Evolutionary conservation across 2,113 vertebrate species (phyloP), one percentile per base, ranked within the genome.

Genomic region (Neogobius melanostomus): DNA sequence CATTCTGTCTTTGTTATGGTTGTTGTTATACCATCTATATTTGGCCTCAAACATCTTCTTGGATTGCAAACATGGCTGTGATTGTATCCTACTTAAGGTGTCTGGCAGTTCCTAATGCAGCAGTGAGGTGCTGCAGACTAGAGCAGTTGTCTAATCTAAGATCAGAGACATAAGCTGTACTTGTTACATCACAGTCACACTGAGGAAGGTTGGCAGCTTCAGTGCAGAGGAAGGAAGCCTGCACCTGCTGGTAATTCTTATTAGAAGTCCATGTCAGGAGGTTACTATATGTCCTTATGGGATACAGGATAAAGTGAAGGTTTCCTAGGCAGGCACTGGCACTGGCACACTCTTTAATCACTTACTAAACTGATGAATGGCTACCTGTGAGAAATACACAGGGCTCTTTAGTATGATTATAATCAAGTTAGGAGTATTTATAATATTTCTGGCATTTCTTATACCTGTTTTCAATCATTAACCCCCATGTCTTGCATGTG

Each of bases 81-180:
- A 59, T 42, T 59, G 56, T 59, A 42, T 68, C 74, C 84, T 76
- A 81, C 76, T 79, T 73, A 52, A 82, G 77, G 46, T 6, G 61
- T 72, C 43, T 74, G 70, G 11, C 44, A 68, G 62, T 56, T 71
- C 68, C 28, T 71, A 65, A 63, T 68, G 60, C 54, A 76, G 77
- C 77, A 75, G 28, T 76, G 67, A 69, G 63, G 59, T 77, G 47
- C 73, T 1, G 46, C 79, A 82, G 79, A 83, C 70, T 0, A 61
- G 71, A 64, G 52, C 52, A 56, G 71, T 43, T 69, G 60, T 77
- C 70, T 81, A 70, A 82, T 68, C 74, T 75, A 77, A 78, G 51
- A 48, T 74, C 76, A 85, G 75, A 73, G 74, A 56, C 53, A n/a
- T 88, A 82, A 88, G 87, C 76, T 86, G 74, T 68, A 49, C 59